Percentiles rank a stretch among this genome's conserved stretches.
These are phyloP conservation scores for Baryphthengus martii DNA, from an alignment of 2,113 vertebrate species.

Conservation along the genomic window DNA sequence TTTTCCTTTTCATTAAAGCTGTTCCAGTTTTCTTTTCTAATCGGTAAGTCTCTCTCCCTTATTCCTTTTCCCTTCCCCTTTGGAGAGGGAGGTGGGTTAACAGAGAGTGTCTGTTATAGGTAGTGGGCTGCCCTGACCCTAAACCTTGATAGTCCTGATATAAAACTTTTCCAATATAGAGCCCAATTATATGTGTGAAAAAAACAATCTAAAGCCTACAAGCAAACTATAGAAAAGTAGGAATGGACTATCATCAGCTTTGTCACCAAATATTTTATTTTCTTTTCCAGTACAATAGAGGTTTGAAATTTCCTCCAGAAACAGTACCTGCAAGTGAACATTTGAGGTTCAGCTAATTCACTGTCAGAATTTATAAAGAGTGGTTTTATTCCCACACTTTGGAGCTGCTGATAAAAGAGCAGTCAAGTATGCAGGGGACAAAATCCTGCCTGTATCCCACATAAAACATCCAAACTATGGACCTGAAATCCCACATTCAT, in stretches of 20 bases:
- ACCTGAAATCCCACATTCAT: conserved; percentile 42
- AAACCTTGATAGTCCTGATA: no score
- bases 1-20: no score
- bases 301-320: neutral
- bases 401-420: neutral
- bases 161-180: neutral
- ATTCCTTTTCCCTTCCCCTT: no score
- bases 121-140: no score
- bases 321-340: neutral
- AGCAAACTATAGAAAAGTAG: neutral
- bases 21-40: no score
- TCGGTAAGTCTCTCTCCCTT: no score
- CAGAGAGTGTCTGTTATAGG: no score
- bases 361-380: neutral
- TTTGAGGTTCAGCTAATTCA: neutral
- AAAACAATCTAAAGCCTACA: neutral
- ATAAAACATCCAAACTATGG: neutral
- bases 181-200: neutral
- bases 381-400: neutral
- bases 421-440: neutral
- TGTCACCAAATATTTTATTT: neutral
- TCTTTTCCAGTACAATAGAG: neutral
- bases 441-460: neutral
- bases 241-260: neutral
- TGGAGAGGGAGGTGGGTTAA: no score